phyloP scores from a whole-genome alignment of 1,140 invertebrate species.

The Brachionus koreanus region DNA sequence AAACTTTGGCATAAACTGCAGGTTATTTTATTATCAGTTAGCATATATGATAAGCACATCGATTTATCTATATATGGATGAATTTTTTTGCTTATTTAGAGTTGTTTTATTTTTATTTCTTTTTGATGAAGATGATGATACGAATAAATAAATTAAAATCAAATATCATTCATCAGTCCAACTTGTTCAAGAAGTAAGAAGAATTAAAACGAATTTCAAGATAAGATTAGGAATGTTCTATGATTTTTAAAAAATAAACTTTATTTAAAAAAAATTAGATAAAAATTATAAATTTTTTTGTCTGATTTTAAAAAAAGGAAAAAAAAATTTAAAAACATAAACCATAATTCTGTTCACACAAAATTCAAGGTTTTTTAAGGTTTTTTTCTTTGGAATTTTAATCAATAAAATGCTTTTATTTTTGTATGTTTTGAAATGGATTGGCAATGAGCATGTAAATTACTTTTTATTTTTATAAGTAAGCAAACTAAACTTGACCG shows the following conservation, averaged over 20 bases:
- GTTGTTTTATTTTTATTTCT: not conserved
- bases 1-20: not conserved
- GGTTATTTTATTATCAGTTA: not conserved
- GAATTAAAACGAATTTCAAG: not conserved
- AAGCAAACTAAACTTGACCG: too few species aligned
- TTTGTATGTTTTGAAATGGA: too few species aligned
- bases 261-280: too few species aligned
- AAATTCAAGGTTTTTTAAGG: too few species aligned
- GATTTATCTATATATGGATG: not conserved
- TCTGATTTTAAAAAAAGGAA: too few species aligned
- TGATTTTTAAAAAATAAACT: not conserved
- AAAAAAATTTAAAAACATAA: too few species aligned
- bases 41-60: not conserved
- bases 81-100: not conserved
- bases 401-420: too few species aligned
- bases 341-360: too few species aligned
- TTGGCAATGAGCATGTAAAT: too few species aligned
- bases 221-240: not conserved
- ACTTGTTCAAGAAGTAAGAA: not conserved
- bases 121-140: not conserved
- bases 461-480: too few species aligned
- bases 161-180: not conserved
- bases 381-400: too few species aligned
- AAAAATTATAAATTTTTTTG: too few species aligned
- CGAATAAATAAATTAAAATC: not conserved